phyloP scores from a whole-genome alignment of 2,797 vertebrate species.

The Agapornis canus region DNA sequence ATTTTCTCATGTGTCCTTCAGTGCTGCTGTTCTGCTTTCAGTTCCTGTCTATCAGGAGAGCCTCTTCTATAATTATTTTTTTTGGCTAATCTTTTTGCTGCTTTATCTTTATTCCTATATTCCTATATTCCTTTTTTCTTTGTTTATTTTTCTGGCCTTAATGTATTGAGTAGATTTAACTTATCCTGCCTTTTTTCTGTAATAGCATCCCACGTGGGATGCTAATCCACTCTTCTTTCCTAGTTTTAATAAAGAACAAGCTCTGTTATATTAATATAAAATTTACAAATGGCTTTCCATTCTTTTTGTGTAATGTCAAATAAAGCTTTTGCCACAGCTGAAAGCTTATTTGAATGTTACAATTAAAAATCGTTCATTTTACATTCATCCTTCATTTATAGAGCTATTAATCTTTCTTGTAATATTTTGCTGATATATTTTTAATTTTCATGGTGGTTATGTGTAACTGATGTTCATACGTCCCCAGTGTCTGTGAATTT shows the following conservation, averaged over 20 bases:
- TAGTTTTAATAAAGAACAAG: conserved; percentile 16
- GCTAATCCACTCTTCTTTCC: conserved; percentile 15
- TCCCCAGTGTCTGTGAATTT: not conserved
- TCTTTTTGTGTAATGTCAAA: not conserved
- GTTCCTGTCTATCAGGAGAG: not conserved
- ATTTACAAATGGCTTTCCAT: conserved; percentile 8
- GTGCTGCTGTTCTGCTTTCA: not conserved
- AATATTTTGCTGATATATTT: not conserved
- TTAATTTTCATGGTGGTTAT: not conserved
- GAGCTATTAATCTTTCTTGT: not conserved
- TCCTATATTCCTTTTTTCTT: not conserved
- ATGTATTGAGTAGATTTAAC: not conserved
- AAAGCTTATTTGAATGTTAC: not conserved
- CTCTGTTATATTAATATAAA: not conserved
- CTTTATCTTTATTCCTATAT: not conserved
- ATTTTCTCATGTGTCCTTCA: not conserved
- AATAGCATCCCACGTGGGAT: not conserved
- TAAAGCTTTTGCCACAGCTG: not conserved
- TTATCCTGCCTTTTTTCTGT: not conserved
- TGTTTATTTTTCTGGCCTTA: conserved; percentile 9
- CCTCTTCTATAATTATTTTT: not conserved
- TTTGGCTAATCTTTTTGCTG: not conserved
- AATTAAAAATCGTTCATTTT: not conserved
- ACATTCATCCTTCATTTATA: not conserved
- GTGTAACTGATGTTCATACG: not conserved